Percentiles rank a stretch among this genome's conserved stretches.
phyloP scores from a whole-genome alignment of 2,888 invertebrate species.

The Drepanosiphum platanoidis region DNA sequence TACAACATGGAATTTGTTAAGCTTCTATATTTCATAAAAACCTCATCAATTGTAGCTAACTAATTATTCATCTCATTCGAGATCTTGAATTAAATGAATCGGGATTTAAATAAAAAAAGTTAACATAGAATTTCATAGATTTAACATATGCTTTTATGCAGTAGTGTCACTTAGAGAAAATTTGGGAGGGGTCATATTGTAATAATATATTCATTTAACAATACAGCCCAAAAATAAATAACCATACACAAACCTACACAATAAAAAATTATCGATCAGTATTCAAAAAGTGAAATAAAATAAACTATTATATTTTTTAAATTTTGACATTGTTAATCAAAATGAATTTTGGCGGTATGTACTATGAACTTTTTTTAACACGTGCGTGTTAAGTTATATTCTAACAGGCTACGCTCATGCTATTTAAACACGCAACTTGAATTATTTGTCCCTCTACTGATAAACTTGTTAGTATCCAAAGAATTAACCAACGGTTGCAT shows the following conservation, averaged over 20 bases:
- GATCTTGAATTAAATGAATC: too few relatives aligned
- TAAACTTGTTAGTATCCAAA: slow-evolving; percentile 55
- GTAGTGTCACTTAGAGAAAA: too few relatives aligned
- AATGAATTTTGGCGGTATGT: slow-evolving; percentile 25
- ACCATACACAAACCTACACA: background rate
- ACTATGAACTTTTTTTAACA: slow-evolving; percentile 20
- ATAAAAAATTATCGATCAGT: background rate
- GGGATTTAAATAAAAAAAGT: too few relatives aligned
- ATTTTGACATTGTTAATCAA: slow-evolving; percentile 23
- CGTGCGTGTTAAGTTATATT: slow-evolving; percentile 52
- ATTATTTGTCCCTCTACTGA: slow-evolving; percentile 47
- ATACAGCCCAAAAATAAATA: too few relatives aligned
- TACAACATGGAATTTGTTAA: too few relatives aligned
- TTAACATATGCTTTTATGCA: too few relatives aligned
- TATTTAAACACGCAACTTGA: slow-evolving; percentile 57
- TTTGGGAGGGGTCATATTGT: too few relatives aligned
- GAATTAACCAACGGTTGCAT: slow-evolving; percentile 24
- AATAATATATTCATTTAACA: too few relatives aligned
- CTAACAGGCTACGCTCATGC: slow-evolving; percentile 39
- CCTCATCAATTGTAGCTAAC: too few relatives aligned
- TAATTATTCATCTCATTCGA: too few relatives aligned
- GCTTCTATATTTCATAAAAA: too few relatives aligned
- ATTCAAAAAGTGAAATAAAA: background rate
- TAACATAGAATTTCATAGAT: too few relatives aligned
- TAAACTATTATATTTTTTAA: background rate